Evolutionary conservation across 2,797 vertebrate species (phyloP).

Genomic region (Brachyrhaphis roseni): DNA sequence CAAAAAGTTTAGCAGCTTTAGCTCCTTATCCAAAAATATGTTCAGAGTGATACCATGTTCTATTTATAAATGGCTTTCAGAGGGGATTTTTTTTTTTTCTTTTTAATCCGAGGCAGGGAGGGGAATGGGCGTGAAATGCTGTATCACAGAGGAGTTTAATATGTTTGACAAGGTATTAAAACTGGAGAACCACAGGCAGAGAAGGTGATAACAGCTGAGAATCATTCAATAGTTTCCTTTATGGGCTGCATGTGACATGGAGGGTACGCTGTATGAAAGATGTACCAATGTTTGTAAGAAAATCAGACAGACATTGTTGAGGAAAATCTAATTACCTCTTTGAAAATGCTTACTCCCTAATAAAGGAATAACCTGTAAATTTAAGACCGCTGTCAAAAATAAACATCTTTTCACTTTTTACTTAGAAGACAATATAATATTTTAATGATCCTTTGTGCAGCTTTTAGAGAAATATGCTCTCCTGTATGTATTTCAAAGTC

Average conservation of each 20-base stretch:
- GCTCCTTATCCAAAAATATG: conserved; percentile 50
- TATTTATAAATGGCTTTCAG: conserved; percentile 51
- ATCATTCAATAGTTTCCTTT: conserved; percentile 4
- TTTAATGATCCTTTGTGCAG: not conserved
- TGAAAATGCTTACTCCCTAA: not conserved
- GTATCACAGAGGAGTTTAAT: conserved; percentile 40
- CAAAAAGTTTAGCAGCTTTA: conserved; percentile 59
- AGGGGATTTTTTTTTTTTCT: conserved; percentile 11
- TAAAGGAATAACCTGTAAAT: not conserved
- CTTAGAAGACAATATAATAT: not conserved
- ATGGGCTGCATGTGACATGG: not conserved
- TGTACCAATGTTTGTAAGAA: not conserved
- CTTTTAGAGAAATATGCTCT: not conserved
- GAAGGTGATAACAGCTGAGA: conserved; percentile 11
- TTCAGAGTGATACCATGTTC: conserved; percentile 50
- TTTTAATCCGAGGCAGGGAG: conserved; percentile 23
- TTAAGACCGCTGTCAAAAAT: not conserved
- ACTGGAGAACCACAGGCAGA: conserved; percentile 31
- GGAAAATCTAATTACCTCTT: not conserved
- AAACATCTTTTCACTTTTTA: not conserved
- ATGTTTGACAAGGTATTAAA: conserved; percentile 52
- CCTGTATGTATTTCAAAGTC: not conserved
- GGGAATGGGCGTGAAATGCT: conserved; percentile 37
- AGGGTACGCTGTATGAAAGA: not conserved
- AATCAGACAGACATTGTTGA: no score